Evolutionary conservation across 2,888 invertebrate genomes (phyloP).

Genomic region (Synanthedon vespiformis): DNA sequence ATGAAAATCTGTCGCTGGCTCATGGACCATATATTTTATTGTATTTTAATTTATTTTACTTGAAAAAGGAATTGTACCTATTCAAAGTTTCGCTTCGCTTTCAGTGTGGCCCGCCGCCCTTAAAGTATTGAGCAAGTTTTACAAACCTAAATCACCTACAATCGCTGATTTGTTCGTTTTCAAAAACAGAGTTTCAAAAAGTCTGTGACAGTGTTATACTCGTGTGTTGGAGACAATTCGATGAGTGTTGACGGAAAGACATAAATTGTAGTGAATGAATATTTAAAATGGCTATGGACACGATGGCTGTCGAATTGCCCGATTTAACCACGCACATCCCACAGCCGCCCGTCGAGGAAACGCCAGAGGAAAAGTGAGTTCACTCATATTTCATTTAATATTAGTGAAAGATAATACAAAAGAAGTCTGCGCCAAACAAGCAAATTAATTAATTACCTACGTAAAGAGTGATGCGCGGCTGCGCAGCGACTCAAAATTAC

Average conservation of each 20-base stretch:
- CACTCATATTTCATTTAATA: not conserved
- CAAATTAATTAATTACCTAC: no score
- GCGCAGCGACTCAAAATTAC: no score
- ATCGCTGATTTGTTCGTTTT: not conserved
- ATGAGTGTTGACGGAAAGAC: not conserved
- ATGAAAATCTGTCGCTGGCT: no score
- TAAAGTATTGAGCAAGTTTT: not conserved
- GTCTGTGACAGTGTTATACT: not conserved
- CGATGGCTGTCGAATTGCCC: conserved; percentile 65
- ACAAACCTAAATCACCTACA: not conserved
- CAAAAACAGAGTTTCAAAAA: not conserved
- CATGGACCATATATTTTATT: no score
- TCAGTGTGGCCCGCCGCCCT: no score
- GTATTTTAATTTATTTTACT: no score
- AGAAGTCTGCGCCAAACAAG: no score
- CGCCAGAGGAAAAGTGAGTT: conserved; percentile 64
- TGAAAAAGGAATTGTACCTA: no score
- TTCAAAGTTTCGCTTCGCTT: no score
- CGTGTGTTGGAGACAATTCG: not conserved
- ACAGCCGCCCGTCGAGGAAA: conserved; percentile 47
- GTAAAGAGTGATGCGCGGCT: no score
- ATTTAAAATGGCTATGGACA: conserved; percentile 61
- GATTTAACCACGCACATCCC: conserved; percentile 47
- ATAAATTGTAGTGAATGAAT: conserved; percentile 11
- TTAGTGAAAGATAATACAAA: no score